Base-by-base conservation (phyloP, 2,797 vertebrate species). In the Acanthopagrus latus region DNA sequence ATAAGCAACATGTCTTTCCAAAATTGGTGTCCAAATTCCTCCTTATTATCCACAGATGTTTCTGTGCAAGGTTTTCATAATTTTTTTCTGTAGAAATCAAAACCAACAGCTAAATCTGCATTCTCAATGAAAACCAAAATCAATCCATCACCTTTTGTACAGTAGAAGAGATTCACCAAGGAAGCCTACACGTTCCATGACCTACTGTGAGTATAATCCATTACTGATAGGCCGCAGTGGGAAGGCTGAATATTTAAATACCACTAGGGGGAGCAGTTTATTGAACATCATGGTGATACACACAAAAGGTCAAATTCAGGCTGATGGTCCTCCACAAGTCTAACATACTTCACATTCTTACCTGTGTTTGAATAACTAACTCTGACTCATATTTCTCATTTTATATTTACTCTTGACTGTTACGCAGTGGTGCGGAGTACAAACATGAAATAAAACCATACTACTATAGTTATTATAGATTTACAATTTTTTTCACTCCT, bases 251-350 rank as follows among this genome's bases (percentile, higher is more conserved):
- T 59, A 7, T 38, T 23, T 55, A 81, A 25, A 54, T 56, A 71
- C 82, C 88, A 89, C 88, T 86, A 87, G 89, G 68, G 87, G 88
- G 88, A 10, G 83, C 66, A 66, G 88, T 77, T 76, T 64, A 58
- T 74, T 82, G 71, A 50, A 55, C 23, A 46, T 43, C 14, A 10
- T 47, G 13, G n/a, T 50, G 29, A 29, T 33, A 43, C 33, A 38
- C 33, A 58, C 14, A 5, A 57, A 20, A 33, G 58, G 41, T 25
- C 47, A 58, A 46, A 58, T 46, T 64, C 21, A n/a, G 44, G 13
- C 21, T 18, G 44, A 25, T 57, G 43, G 52, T 43, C 5, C 21
- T 25, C 16, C 44, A 14, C 43, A n/a, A 27, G 3, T 25, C 25
- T 47, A 72, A 44, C 17, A 41, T 11, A 21, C 11, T 16, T 48